Conservation (phyloP, 2,797 vertebrate genomes). For the Myripristis murdjan region DNA sequence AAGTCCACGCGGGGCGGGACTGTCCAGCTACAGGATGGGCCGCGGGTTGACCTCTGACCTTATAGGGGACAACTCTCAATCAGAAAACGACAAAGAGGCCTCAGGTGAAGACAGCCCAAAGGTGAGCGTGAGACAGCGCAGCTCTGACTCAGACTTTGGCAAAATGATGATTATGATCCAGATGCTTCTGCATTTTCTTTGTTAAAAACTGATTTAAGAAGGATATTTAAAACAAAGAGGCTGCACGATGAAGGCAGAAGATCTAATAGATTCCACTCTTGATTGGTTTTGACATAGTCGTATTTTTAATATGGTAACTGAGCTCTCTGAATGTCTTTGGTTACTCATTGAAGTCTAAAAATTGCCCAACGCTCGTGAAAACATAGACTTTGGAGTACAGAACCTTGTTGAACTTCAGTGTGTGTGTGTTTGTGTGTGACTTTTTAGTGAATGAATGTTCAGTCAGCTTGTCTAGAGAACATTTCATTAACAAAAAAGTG, state of each 20-base stretch:
- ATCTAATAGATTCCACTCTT: slow-evolving; percentile 16
- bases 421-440: not conserved
- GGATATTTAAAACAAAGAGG: not conserved
- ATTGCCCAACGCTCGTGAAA: slow-evolving; percentile 45
- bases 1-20: slow-evolving; percentile 95
- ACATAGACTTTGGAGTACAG: slow-evolving; percentile 56
- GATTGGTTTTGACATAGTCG: not conserved
- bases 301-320: not conserved
- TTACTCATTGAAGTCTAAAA: slow-evolving; percentile 68
- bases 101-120: slow-evolving; percentile 98
- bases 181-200: not conserved
- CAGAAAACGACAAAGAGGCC: slow-evolving; percentile 97
- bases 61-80: slow-evolving; percentile 94
- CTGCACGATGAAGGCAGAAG: not conserved
- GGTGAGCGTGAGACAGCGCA: slow-evolving; percentile 77
- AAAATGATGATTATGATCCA: not conserved
- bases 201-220: slow-evolving; percentile 1
- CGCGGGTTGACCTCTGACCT: slow-evolving; percentile 93
- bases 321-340: slow-evolving; percentile 19
- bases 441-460: not conserved
- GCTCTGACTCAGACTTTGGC: not conserved
- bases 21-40: slow-evolving; percentile 95
- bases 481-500: not conserved
- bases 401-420: slow-evolving; percentile 22
- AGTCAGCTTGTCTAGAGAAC: not conserved